A percentile compares a stretch with the other conserved stretches of the same genome.
phyloP scores from a whole-genome alignment of 2,797 vertebrate species.

The Diplodus puntazzo region DNA sequence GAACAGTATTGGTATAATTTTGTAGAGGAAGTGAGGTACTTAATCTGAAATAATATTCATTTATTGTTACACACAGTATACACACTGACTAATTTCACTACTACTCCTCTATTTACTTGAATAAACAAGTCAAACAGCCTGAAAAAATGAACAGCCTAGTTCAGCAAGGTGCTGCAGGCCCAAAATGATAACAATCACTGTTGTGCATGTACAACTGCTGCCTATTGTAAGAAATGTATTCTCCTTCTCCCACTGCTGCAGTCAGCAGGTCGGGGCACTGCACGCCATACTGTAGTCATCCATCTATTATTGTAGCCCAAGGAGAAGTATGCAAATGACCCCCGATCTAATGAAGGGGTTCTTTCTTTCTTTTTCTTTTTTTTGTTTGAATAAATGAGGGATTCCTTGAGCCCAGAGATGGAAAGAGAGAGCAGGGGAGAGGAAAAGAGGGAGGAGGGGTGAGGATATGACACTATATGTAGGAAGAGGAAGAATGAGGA shows the following conservation, averaged over 20 bases:
- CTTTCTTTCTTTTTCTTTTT: slow-evolving; percentile 1
- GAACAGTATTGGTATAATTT: too few species aligned
- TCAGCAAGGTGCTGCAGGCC: background rate
- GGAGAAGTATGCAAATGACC: slow-evolving; percentile 54
- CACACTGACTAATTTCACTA: background rate
- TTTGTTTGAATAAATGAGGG: slow-evolving; percentile 55
- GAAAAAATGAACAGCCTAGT: background rate
- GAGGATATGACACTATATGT: background rate
- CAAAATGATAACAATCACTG: background rate
- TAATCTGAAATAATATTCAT: slow-evolving; percentile 1
- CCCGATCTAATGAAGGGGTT: slow-evolving; percentile 47
- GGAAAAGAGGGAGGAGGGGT: background rate
- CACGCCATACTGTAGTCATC: slow-evolving; percentile 41
- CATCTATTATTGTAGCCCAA: slow-evolving; percentile 49
- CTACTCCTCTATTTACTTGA: background rate
- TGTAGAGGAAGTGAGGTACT: too few species aligned
- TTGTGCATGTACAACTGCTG: slow-evolving; percentile 4
- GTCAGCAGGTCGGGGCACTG: slow-evolving; percentile 37
- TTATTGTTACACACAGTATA: background rate
- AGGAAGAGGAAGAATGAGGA: background rate
- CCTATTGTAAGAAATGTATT: slow-evolving; percentile 10
- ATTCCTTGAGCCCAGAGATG: slow-evolving; percentile 38
- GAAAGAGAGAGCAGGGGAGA: slow-evolving; percentile 4
- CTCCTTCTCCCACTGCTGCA: slow-evolving; percentile 38
- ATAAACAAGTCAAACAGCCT: background rate